Evolutionary conservation across 2,113 vertebrate species (phyloP).

Genomic region (Zingel zingel): DNA sequence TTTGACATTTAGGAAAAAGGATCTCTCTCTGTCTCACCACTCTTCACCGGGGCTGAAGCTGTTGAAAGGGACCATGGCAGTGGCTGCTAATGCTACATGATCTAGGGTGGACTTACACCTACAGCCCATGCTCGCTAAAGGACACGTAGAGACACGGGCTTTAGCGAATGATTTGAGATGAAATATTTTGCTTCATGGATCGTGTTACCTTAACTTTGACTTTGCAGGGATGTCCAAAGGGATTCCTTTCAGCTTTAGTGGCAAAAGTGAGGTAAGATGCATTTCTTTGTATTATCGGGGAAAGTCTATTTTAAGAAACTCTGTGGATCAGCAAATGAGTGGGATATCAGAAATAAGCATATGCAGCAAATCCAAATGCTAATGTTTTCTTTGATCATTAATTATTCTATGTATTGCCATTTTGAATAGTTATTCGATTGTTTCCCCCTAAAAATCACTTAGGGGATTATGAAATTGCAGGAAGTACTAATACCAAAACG

Average conservation of each 20-base stretch:
- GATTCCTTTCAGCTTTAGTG: slow-evolving; percentile 57
- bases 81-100: slow-evolving; percentile 81
- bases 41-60: slow-evolving; percentile 42
- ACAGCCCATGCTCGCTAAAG: slow-evolving; percentile 50
- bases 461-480: neutral
- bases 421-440: neutral
- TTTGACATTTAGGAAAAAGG: slow-evolving; percentile 58
- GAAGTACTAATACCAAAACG: neutral
- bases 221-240: slow-evolving; percentile 69
- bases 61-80: slow-evolving; percentile 53
- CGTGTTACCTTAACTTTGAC: slow-evolving; percentile 71
- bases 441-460: neutral
- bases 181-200: slow-evolving; percentile 68
- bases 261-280: slow-evolving; percentile 62
- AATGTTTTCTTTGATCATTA: neutral
- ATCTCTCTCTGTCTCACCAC: slow-evolving; percentile 5
- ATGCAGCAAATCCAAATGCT: neutral
- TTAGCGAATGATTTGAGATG: slow-evolving; percentile 70
- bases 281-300: slow-evolving; percentile 26
- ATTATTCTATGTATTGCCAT: neutral
- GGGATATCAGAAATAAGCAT: neutral
- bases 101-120: slow-evolving; percentile 80
- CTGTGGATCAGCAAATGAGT: slow-evolving; percentile 1
- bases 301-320: slow-evolving; percentile 30
- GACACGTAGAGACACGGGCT: slow-evolving; percentile 52